Evolutionary conservation across 1,140 invertebrate species (phyloP), one percentile per base, ranked within the genome.

Genomic region (Bombus terrestris): DNA sequence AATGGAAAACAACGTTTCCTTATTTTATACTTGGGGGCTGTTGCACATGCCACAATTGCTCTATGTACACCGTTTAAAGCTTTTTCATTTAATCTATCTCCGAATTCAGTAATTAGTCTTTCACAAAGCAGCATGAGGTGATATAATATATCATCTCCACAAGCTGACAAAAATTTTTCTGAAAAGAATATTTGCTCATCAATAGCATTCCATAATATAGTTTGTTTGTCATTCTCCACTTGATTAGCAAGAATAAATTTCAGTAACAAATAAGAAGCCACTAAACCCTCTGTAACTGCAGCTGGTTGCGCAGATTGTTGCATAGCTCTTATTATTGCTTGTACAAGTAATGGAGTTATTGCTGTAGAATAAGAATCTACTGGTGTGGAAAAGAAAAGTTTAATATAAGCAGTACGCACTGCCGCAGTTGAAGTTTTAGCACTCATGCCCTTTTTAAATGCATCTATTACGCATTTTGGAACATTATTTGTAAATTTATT

Each of bases 131-230:
- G 93, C 74, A 97, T 96, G 13, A 97, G 93, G 84, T 96, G 95
- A 77, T 96, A 96, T 28, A 97, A 93, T 66, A 95, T 96, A 79
- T 98, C 97, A 88, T 97, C 96, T n/a, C 96, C 93, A 68, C 97
- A 97, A 35, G 96, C 95, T 22, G 96, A 92, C 47, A 98, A 94
- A 93, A 98, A 97, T 89, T 98, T 98, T 87, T 99, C 98, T 72
- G 97, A 97, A 66, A 98, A 96, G 93, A 98, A 98, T 73, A 97
- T 95, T 89, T 97, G 97, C 91, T 98, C 98, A 37, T 98, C 97
- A 87, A 97, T 94, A 25, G 97, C 95, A 74, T 95, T 96, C 97
- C 98, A 98, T 82, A 98, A 95, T 28, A 95, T 91, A 69, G 90
- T 95, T 86, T 96, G 94, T 83, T 96, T 96, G 43, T 95, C 94